These are phyloP conservation scores for Tetragonula carbonaria DNA, from an alignment of 2,888 invertebrate species.

Conservation along the genomic window DNA sequence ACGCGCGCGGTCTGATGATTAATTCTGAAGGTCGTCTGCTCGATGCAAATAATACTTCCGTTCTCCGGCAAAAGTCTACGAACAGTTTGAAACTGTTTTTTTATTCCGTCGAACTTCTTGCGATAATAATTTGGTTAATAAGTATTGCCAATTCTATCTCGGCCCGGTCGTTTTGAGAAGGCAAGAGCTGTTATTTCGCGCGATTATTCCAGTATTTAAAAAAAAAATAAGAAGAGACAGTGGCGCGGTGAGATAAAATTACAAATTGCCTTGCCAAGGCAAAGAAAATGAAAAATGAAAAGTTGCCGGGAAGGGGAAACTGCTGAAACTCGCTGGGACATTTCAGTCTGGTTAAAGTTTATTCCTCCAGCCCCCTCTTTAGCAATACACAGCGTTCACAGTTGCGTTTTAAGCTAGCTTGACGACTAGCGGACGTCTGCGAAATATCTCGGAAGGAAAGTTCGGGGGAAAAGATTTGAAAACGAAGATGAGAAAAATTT, in stretches of 20 bases:
- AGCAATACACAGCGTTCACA: conserved; percentile 74
- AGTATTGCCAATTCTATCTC: too few species aligned
- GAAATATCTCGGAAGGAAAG: conserved; percentile 24
- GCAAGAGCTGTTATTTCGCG: too few species aligned
- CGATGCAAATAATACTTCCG: neutral
- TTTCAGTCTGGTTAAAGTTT: neutral
- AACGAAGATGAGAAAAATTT: too few species aligned
- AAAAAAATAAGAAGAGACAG: too few species aligned
- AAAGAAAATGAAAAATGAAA: neutral
- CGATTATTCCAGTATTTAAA: too few species aligned
- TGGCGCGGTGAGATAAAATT: too few species aligned
- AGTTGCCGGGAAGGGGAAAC: neutral
- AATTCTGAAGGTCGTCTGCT: conserved; percentile 11
- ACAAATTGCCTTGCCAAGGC: too few species aligned
- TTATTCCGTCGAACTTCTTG: too few species aligned
- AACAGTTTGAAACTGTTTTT: neutral
- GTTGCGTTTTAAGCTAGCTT: conserved; percentile 74
- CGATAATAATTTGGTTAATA: too few species aligned
- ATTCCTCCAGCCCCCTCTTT: conserved; percentile 36
- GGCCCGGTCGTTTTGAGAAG: too few species aligned
- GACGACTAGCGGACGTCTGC: conserved; percentile 39
- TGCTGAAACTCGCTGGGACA: neutral
- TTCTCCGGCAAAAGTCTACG: neutral
- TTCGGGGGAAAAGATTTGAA: too few species aligned
- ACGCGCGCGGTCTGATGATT: too few species aligned